Base-by-base conservation (phyloP, 2,797 vertebrate species). In the Chaetophractus vellerosus region DNA sequence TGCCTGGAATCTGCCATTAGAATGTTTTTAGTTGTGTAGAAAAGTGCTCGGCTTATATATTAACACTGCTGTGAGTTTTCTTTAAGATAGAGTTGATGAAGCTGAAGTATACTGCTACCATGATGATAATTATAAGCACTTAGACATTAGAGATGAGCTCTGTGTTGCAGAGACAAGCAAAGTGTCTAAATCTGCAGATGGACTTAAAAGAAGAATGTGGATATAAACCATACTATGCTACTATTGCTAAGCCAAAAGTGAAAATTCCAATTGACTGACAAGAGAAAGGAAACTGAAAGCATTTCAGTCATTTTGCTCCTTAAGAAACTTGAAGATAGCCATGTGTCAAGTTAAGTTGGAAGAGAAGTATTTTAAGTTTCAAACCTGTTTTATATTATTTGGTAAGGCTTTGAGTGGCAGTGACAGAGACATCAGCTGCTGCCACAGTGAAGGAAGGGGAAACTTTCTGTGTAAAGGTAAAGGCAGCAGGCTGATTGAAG, bases 351-450 rank as follows among this genome's bases (percentile, higher is more conserved):
- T 55, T 85, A 94, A 55, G 36, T 33, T 76, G 31, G 41, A 45
- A 88, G 18, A 78, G 33, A 86, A 80, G 21, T 45, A 86, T 80
- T 95, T 91, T 68, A 94, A 85, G 50, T 78, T 78, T 93, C 79
- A 94, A 91, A 75, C 12, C 55, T 85, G 64, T 90, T 90, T 96
- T 33, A 75, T 21, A 85, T 78, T 63, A 91, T 68, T 59, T 79
- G 24, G 18, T 59, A 85, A 24, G 45, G 74, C 63, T 41, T 1
- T 91, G 82, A 96, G 50, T 12, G 66, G 33, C 52, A 71, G 41
- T 88, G 66, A 92, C 85, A 93, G 61, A 92, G 76, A 89, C 55
- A 88, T 92, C n/a, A 91, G 87, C 36, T 36, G 68, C 59, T 55
- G 69, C 74, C 71, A 82, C 23, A 19, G 57, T 50, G 38, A 88